Evolutionary conservation across 2,113 vertebrate genomes (phyloP), one percentile per base, ranked within the genome.

Genomic region (Campylomormyrus tamandua): DNA sequence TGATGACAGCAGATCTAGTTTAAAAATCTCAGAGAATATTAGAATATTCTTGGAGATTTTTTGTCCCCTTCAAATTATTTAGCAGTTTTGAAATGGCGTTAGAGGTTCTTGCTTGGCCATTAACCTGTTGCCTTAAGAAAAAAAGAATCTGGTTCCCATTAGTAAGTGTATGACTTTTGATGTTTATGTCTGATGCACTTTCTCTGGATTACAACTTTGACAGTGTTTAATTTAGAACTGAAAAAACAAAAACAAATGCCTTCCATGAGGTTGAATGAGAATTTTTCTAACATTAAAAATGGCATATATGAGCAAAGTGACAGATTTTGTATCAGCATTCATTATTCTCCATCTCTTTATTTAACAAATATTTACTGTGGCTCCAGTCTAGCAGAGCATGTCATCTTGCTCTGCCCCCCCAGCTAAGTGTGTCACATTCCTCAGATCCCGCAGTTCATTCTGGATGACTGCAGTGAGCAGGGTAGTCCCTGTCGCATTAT

Each of bases 401-500:
- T 17, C 5, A 19, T 21, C 24, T 8, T 53, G 49, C 31, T 87
- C 24, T 35, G 24, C 39, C 42, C 45, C 45, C 80, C 17, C 17
- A 4, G 21, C 45, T 84, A 27, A 45, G 5, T 2, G 7, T 48
- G 83, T 84, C 21, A 0, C 83, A 21, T 84, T 84, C 19, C 95
- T 10, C 93, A 99, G 98, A 98, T 99, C 84, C 97, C 98, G 85
- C 98, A 99, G 95, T 99, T 98, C 91, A 94, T 99, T 89, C 95
- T 99, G 93, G 98, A 99, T 3, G 97, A 98, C 77, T 97, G 96
- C 90, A 96, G 94, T 92, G 94, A 91, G 91, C 97, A 93, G 50
- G 94, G 96, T 87, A 96, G 94, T 58, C 96, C 97, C 1, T 99
- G 98, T 92, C 96, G 97, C 90, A 97, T 99, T 93, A 97, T 99